phyloP scores from a whole-genome alignment of 2,888 invertebrate species.

The Lamellibrachia satsuma region DNA sequence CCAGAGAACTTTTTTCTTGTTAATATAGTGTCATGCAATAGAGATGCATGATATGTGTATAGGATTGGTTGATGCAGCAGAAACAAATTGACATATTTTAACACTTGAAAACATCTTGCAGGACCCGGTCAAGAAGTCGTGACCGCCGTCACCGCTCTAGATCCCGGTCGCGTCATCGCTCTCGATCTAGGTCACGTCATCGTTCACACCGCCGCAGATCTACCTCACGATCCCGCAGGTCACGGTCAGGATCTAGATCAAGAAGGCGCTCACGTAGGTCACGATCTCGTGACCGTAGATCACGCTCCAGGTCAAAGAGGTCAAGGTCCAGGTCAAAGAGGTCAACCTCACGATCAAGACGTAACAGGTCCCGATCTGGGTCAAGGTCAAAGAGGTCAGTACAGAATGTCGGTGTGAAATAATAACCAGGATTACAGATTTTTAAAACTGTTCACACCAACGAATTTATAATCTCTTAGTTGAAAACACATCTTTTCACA shows the following conservation, averaged over 20 bases:
- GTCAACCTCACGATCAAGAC: neutral
- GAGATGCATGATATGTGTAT: neutral
- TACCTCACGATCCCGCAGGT: neutral
- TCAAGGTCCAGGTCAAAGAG: neutral
- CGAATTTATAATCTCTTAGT: neutral
- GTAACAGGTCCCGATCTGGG: neutral
- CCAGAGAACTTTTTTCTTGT: neutral
- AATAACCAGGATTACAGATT: neutral
- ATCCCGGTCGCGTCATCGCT: constrained; percentile 3
- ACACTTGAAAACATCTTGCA: neutral
- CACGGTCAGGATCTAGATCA: neutral
- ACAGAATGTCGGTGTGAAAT: neutral
- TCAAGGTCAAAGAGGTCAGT: constrained; percentile 4
- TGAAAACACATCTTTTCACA: neutral
- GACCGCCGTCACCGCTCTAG: neutral
- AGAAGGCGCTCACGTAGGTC: neutral
- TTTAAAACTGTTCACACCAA: neutral
- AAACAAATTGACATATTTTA: neutral
- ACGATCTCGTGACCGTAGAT: neutral
- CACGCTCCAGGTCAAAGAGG: neutral
- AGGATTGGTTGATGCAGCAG: neutral
- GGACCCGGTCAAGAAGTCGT: neutral
- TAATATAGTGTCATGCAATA: neutral
- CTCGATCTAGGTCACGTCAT: neutral
- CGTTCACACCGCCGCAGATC: constrained; percentile 9